These are phyloP conservation scores for Leptinotarsa texana DNA, from an alignment of 1,140 invertebrate species.

Conservation along the genomic window DNA sequence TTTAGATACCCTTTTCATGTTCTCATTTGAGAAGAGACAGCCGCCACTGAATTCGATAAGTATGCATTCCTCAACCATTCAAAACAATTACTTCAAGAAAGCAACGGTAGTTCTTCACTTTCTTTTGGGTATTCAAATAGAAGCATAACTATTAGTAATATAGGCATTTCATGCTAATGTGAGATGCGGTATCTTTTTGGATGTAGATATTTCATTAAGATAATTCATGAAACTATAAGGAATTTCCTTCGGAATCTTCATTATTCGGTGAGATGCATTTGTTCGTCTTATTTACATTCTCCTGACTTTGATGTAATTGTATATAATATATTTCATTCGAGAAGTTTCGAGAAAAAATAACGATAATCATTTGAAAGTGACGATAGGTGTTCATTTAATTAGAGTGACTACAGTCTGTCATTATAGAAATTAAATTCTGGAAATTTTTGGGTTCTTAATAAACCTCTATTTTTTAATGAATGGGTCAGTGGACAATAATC, in stretches of 20 bases:
- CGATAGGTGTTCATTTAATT: not conserved
- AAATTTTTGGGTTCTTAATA: too few species aligned
- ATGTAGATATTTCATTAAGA: slow-evolving; percentile 25
- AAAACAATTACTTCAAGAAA: slow-evolving; percentile 9
- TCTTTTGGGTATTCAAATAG: slow-evolving; percentile 15
- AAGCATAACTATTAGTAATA: slow-evolving; percentile 16
- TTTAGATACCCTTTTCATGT: too few species aligned
- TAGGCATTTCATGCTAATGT: slow-evolving; percentile 22
- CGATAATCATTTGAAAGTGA: not conserved
- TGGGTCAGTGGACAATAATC: too few species aligned
- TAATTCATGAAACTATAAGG: slow-evolving; percentile 26
- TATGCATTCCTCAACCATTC: slow-evolving; percentile 4
- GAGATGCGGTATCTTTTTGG: slow-evolving; percentile 21
- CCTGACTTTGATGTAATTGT: not conserved
- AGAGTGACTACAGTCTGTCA: too few species aligned
- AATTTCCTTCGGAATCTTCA: slow-evolving; percentile 27
- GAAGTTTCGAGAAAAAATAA: not conserved
- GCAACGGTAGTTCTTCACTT: slow-evolving; percentile 17
- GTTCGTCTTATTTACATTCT: not conserved
- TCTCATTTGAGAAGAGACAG: too few species aligned
- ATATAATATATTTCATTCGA: not conserved
- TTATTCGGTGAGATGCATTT: slow-evolving; percentile 4
- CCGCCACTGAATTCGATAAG: too few species aligned
- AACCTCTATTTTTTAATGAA: too few species aligned
- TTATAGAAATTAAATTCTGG: too few species aligned